phyloP scores from a whole-genome alignment of 2,888 invertebrate genomes.

The Anthrax anthrax region DNA sequence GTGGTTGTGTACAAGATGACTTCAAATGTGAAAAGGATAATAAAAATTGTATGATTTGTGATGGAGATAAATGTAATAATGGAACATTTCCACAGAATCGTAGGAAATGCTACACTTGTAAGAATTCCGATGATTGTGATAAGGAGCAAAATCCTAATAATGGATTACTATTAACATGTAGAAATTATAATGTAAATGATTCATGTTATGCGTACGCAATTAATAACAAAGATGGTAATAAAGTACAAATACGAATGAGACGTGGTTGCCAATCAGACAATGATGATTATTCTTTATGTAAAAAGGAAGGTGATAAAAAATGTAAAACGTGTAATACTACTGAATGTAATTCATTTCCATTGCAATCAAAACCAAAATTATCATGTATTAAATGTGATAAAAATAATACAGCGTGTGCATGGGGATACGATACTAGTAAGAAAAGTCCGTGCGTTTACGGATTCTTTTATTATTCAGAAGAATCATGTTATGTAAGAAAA shows the following conservation, averaged over 20 bases:
- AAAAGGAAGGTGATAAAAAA: constrained; percentile 14
- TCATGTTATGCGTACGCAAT: constrained; percentile 22
- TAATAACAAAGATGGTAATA: constrained; percentile 5
- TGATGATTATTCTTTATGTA: constrained; percentile 17
- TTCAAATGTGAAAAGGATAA: background rate
- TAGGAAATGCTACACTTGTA: constrained; percentile 24
- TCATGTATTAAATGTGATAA: constrained; percentile 13
- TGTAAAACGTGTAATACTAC: constrained; percentile 18
- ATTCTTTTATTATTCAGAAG: constrained; percentile 9
- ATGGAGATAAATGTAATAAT: constrained; percentile 22
- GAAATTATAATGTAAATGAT: constrained; percentile 6
- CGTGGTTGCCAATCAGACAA: constrained; percentile 25
- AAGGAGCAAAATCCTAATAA: constrained; percentile 4
- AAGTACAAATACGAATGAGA: too few species aligned
- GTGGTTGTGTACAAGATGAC: constrained; percentile 18
- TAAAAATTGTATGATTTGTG: constrained; percentile 16
- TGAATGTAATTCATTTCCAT: constrained; percentile 20
- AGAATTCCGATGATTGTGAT: constrained; percentile 9
- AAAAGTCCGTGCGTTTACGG: constrained; percentile 4
- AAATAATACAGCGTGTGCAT: constrained; percentile 5
- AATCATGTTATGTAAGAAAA: constrained; percentile 11
- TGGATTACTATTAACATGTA: constrained; percentile 16
- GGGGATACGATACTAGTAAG: constrained; percentile 2
- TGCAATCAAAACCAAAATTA: constrained; percentile 4
- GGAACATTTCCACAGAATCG: constrained; percentile 21